Evolutionary conservation across 2,797 vertebrate genomes (phyloP).

Genomic region (Anolis apletophallus): DNA sequence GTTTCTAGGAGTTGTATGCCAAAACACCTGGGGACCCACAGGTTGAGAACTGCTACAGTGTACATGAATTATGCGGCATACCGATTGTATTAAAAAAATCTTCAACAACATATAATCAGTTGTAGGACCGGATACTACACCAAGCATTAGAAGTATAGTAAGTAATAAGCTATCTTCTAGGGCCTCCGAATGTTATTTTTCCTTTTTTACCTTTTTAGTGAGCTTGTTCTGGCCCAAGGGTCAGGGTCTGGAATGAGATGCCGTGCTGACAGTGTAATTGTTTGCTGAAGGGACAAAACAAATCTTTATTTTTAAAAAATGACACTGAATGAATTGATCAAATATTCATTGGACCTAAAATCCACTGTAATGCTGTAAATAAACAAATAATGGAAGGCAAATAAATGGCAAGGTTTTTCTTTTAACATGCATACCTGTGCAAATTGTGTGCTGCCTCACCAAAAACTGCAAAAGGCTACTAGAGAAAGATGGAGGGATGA

Average conservation of each 20-base stretch:
- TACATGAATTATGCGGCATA: background rate
- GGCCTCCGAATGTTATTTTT: background rate
- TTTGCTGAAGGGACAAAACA: conserved; percentile 19
- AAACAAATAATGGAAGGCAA: conserved; percentile 30
- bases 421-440: background rate
- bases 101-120: background rate
- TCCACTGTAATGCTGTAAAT: conserved; percentile 32
- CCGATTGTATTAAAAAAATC: background rate
- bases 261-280: background rate
- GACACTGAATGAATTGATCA: conserved; percentile 1
- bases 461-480: background rate
- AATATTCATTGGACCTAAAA: conserved; percentile 29
- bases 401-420: conserved; percentile 12
- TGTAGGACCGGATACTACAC: background rate
- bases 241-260: background rate
- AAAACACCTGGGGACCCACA: too few species aligned
- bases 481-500: background rate
- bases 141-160: background rate
- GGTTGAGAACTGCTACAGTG: too few species aligned
- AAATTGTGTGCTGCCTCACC: background rate
- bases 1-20: too few species aligned
- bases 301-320: conserved; percentile 20
- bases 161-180: background rate
- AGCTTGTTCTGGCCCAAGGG: background rate
- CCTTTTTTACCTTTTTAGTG: background rate